Conservation (phyloP, 2,797 vertebrate species). For the Tympanoctomys barrerae region DNA sequence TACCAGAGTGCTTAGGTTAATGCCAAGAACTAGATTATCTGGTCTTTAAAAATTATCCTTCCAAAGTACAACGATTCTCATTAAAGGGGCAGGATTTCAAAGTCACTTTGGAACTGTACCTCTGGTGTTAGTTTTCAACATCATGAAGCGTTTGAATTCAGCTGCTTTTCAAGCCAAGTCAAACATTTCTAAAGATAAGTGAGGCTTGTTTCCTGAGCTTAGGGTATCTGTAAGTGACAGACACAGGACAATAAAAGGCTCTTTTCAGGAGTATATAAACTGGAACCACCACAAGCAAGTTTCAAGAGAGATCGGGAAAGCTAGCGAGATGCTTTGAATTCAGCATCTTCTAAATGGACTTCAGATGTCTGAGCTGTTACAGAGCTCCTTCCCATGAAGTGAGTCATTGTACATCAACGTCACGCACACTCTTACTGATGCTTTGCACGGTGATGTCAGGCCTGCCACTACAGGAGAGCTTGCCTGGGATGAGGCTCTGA, state of each 20-base stretch:
- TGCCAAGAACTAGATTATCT: constrained; percentile 64
- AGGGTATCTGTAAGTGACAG: constrained; percentile 74
- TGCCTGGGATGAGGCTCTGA: neutral
- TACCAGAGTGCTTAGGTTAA: constrained; percentile 43
- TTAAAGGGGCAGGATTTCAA: constrained; percentile 68
- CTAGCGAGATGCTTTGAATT: constrained; percentile 76
- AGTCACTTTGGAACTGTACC: constrained; percentile 63
- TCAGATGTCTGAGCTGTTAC: constrained; percentile 71
- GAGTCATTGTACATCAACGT: constrained; percentile 80
- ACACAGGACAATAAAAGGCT: constrained; percentile 77
- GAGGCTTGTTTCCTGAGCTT: constrained; percentile 47
- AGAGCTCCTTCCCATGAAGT: constrained; percentile 70
- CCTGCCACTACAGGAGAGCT: neutral
- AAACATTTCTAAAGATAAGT: constrained; percentile 79
- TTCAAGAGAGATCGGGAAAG: constrained; percentile 66
- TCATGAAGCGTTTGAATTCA: constrained; percentile 73
- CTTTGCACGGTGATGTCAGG: constrained; percentile 68
- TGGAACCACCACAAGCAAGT: constrained; percentile 70
- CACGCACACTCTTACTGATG: constrained; percentile 60
- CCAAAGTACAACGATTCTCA: constrained; percentile 55
- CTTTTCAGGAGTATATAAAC: constrained; percentile 74
- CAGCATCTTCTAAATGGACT: constrained; percentile 77
- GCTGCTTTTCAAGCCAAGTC: constrained; percentile 72
- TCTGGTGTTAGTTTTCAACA: constrained; percentile 76
- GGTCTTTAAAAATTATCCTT: constrained; percentile 72